A percentile compares a stretch with the other conserved stretches of the same genome.
phyloP scores from a whole-genome alignment of 92 coral and sea anemone species.

The Epizoanthus illoricatus region DNA sequence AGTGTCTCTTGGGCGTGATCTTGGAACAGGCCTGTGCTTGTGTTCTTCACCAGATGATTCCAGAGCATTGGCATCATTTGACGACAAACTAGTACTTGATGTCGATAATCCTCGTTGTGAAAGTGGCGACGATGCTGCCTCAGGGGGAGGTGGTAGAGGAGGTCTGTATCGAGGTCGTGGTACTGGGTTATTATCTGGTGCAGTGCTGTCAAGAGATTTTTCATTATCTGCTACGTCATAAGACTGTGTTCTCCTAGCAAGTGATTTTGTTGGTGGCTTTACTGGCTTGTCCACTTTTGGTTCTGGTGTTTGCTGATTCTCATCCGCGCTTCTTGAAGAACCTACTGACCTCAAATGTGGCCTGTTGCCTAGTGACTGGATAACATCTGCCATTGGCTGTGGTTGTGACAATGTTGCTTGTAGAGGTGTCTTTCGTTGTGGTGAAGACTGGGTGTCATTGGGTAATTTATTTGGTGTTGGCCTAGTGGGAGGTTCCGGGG shows the following conservation, averaged over 20 bases:
- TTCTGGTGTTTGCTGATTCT: not conserved
- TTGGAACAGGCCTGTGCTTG: conserved; percentile 52
- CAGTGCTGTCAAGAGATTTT: conserved; percentile 41
- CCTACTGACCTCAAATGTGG: conserved; percentile 25
- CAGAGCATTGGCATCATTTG: conserved; percentile 40
- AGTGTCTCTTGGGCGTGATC: conserved; percentile 69
- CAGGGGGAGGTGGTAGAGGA: conserved; percentile 79
- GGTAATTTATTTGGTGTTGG: conserved; percentile 37
- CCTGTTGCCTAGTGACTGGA: conserved; percentile 27
- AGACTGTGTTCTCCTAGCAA: conserved; percentile 45
- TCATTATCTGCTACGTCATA: conserved; percentile 5
- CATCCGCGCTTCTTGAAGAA: not conserved
- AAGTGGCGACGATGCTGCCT: conserved; percentile 15
- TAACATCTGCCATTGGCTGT: conserved; percentile 60
- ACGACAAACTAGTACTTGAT: conserved; percentile 36
- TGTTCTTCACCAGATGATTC: conserved; percentile 43
- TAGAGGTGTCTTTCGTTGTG: conserved; percentile 32
- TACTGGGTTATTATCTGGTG: conserved; percentile 58
- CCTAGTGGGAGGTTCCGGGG: conserved; percentile 82
- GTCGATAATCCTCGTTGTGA: conserved; percentile 44
- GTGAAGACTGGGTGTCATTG: conserved; percentile 37
- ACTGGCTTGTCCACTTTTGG: conserved; percentile 25
- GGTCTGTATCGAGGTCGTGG: conserved; percentile 88
- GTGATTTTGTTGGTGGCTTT: conserved; percentile 51
- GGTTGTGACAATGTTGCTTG: conserved; percentile 31